Conservation (phyloP, 1,140 invertebrate species). For the Zaprionus vittiger region DNA sequence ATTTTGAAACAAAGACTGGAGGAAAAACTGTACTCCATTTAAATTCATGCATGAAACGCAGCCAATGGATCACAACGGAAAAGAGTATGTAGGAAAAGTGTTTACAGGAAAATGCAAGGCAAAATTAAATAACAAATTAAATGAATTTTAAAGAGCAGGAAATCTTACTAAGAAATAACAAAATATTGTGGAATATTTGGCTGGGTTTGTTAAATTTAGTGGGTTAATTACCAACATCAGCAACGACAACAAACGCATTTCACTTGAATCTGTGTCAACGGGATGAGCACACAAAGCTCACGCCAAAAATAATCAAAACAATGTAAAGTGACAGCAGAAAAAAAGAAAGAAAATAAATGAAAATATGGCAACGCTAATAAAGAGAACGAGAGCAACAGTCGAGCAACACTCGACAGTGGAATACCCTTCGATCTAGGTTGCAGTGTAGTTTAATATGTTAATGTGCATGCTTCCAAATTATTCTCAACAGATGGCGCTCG, state of each 20-base stretch:
- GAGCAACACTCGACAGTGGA: too few species aligned
- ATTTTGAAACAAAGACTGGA: constrained; percentile 15
- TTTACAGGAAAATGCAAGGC: constrained; percentile 9
- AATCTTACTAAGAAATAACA: neutral
- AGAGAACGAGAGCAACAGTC: neutral
- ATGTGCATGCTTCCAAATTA: too few species aligned
- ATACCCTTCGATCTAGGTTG: too few species aligned
- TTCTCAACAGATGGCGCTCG: too few species aligned
- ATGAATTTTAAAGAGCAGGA: neutral
- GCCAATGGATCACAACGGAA: constrained; percentile 24
- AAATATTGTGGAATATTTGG: constrained; percentile 22
- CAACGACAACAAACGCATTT: constrained; percentile 15
- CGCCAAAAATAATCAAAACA: constrained; percentile 45
- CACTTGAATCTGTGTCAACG: constrained; percentile 42
- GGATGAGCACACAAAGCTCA: constrained; percentile 34
- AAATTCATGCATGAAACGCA: constrained; percentile 16
- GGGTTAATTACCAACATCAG: constrained; percentile 40
- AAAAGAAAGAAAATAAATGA: neutral
- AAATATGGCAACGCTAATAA: constrained; percentile 14
- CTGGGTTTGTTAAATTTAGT: constrained; percentile 12
- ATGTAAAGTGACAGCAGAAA: constrained; percentile 33
- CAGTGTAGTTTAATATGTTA: too few species aligned
- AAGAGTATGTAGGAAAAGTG: constrained; percentile 24
- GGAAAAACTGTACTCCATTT: constrained; percentile 2
- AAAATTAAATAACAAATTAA: neutral